Conservation (phyloP, 2,888 invertebrate species). For the Abrostola triplasia region DNA sequence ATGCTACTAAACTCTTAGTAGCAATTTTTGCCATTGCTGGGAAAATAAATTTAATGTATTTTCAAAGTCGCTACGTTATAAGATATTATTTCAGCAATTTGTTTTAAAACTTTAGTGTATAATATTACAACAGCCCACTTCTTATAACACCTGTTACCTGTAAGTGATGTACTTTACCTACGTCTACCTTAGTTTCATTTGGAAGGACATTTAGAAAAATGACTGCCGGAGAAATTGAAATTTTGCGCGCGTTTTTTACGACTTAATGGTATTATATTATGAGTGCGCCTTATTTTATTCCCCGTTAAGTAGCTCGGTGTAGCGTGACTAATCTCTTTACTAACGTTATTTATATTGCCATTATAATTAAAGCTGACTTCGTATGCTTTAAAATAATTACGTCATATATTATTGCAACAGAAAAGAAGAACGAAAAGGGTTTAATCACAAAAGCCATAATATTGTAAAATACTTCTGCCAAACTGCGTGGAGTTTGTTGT, state of each 20-base stretch:
- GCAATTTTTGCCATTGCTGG: no score
- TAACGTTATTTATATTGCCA: no score
- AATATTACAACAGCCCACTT: conserved; percentile 10
- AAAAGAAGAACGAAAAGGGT: no score
- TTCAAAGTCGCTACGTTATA: not conserved
- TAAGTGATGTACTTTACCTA: conserved; percentile 9
- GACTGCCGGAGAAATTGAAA: conserved; percentile 23
- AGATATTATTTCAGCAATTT: conserved; percentile 28
- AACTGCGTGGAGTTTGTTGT: no score
- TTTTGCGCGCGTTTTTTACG: conserved; percentile 14
- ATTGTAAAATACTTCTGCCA: no score
- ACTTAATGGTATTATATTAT: conserved; percentile 3
- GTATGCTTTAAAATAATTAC: no score
- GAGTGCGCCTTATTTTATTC: conserved; percentile 7
- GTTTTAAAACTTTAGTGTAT: conserved; percentile 13
- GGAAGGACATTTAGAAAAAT: conserved; percentile 28
- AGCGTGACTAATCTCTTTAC: no score
- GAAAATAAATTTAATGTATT: no score
- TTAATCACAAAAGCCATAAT: no score
- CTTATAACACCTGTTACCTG: conserved; percentile 39
- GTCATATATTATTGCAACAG: no score
- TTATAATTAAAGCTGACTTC: no score
- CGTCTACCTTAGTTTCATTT: conserved; percentile 22
- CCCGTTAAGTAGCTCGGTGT: not conserved
- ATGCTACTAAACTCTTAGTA: no score